Conservation (phyloP, 2,113 vertebrate genomes). For the Cyanoramphus novaezelandiae region DNA sequence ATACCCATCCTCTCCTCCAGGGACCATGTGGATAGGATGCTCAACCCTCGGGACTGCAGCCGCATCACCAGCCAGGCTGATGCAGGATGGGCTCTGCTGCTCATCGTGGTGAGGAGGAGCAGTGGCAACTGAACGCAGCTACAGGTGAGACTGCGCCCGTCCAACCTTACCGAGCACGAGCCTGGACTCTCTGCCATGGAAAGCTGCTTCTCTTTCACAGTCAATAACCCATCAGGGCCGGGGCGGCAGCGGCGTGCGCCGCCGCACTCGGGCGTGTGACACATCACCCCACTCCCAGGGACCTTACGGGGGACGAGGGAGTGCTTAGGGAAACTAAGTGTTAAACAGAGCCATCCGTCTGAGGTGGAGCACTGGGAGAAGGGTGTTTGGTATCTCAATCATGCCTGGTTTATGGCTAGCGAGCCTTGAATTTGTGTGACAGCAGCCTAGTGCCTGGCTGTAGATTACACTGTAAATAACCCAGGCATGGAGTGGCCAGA, state of each 20-base stretch:
- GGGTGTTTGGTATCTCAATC: constrained; percentile 30
- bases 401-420: constrained; percentile 18
- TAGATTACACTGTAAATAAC: constrained; percentile 56
- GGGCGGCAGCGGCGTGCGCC: not conserved
- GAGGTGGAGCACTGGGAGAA: not conserved
- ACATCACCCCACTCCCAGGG: not conserved
- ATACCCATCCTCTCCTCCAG: not conserved
- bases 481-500: not conserved
- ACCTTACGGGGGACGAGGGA: not conserved
- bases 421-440: constrained; percentile 48
- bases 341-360: not conserved
- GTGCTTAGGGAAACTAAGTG: not conserved
- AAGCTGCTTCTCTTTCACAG: not conserved
- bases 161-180: not conserved
- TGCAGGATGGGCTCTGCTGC: not conserved
- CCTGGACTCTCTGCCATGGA: not conserved
- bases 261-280: not conserved
- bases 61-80: not conserved
- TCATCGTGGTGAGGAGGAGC: accelerated
- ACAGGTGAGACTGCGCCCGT: not conserved
- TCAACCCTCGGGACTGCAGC: not conserved
- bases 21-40: accelerated
- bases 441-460: constrained; percentile 35
- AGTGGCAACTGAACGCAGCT: not conserved
- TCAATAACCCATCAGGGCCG: not conserved